Evolutionary conservation across 2,113 vertebrate genomes (phyloP).

Genomic region (Pan troglodytes): NHGRI_mPanTro3-v2.1_pri NC_072403.2:99895501-99896000

Average conservation of each 20-base stretch:
- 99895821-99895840: neutral
- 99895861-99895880: neutral
- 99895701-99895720: neutral
- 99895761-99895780: neutral
- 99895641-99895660: neutral
- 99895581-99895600: neutral
- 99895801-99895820: conserved; percentile 22
- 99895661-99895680: neutral
- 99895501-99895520: neutral
- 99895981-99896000: neutral
- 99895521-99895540: neutral
- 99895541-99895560: neutral
- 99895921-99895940: neutral
- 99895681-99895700: neutral
- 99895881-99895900: neutral
- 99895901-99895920: neutral
- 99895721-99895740: conserved; percentile 8
- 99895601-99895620: neutral
- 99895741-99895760: neutral
- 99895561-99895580: neutral
- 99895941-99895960: conserved; percentile 9
- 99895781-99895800: neutral
- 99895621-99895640: neutral
- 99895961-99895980: neutral
- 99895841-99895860: neutral